Evolutionary conservation across 2,888 invertebrate species (phyloP).

Genomic region (Caenorhabditis panamensis): DNA sequence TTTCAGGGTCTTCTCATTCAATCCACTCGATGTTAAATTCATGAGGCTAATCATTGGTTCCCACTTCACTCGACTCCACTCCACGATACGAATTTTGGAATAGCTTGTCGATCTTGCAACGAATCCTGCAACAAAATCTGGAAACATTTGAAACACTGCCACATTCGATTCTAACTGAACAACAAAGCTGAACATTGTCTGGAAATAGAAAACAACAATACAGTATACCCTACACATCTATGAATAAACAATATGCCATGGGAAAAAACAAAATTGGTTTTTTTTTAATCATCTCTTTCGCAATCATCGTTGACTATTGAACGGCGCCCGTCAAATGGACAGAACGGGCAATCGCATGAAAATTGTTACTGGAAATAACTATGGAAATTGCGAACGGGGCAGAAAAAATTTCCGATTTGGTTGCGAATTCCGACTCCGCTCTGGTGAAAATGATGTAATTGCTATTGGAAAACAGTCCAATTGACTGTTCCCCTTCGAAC

Average conservation of each 20-base stretch:
- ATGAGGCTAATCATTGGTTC: slow-evolving; percentile 28
- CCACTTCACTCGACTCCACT: background rate
- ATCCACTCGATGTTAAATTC: slow-evolving; percentile 25
- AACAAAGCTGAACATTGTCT: background rate
- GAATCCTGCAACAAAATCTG: no score
- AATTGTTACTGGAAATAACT: slow-evolving; percentile 3
- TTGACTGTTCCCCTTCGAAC: slow-evolving; percentile 1
- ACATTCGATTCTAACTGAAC: background rate
- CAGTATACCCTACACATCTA: background rate
- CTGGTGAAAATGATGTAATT: slow-evolving; percentile 1
- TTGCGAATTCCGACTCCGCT: slow-evolving; percentile 1
- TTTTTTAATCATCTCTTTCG: background rate
- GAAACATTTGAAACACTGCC: background rate
- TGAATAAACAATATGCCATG: background rate
- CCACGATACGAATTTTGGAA: background rate
- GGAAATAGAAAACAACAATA: background rate
- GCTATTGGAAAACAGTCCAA: slow-evolving; percentile 42
- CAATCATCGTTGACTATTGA: slow-evolving; percentile 13
- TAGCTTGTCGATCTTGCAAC: background rate
- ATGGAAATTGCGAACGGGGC: background rate
- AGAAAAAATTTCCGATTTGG: background rate
- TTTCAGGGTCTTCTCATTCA: slow-evolving; percentile 6
- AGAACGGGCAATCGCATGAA: background rate
- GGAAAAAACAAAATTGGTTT: background rate
- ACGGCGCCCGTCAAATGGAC: background rate